phyloP scores from a whole-genome alignment of 2,888 invertebrate genomes.

The Caenorhabditis sinica region DNA sequence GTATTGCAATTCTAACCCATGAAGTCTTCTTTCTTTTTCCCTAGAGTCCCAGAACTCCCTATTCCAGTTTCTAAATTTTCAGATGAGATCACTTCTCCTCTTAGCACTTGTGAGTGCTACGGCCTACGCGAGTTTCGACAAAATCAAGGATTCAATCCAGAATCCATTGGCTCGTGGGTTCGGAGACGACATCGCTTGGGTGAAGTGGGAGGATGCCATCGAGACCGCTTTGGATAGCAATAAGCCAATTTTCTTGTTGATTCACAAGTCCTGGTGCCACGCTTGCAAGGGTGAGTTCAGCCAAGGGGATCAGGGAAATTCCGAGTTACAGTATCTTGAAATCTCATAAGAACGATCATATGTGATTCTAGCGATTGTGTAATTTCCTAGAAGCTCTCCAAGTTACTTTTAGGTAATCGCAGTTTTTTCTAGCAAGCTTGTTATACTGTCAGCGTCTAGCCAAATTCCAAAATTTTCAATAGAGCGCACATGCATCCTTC shows the following conservation, averaged over 20 bases:
- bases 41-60: too few relatives aligned
- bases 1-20: too few relatives aligned
- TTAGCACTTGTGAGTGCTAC: constrained; percentile 58
- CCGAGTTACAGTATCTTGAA: too few relatives aligned
- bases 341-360: too few relatives aligned
- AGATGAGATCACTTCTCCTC: constrained; percentile 72
- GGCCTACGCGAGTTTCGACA: constrained; percentile 70
- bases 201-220: constrained; percentile 83
- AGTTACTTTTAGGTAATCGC: background rate
- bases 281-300: constrained; percentile 84
- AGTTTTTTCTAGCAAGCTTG: background rate
- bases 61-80: constrained; percentile 6
- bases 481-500: background rate
- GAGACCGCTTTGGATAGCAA: constrained; percentile 81
- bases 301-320: background rate
- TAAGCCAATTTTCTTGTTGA: constrained; percentile 85
- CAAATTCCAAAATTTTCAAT: background rate
- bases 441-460: too few relatives aligned
- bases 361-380: too few relatives aligned
- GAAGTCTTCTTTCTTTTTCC: too few relatives aligned
- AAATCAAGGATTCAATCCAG: constrained; percentile 79
- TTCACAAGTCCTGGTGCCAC: constrained; percentile 86
- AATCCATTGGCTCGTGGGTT: constrained; percentile 82
- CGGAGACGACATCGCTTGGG: constrained; percentile 83
- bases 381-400: too few relatives aligned